These are phyloP conservation scores for Panopea generosa DNA, from an alignment of 2,888 invertebrate genomes.

Conservation along the genomic window DNA sequence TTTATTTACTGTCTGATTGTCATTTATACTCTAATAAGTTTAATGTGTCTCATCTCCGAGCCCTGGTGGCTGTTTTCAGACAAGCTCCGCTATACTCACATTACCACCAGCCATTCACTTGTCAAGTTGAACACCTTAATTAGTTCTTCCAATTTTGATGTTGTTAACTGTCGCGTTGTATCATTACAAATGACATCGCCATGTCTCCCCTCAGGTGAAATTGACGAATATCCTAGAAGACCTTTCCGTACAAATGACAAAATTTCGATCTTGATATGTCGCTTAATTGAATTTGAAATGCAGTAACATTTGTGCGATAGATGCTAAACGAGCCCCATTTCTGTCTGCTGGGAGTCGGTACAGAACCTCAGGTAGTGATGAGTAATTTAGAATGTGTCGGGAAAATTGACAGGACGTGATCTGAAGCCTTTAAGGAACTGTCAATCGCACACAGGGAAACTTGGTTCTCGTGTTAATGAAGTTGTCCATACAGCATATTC, in stretches of 20 bases:
- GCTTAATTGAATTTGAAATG: slow-evolving; percentile 47
- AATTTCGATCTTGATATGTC: slow-evolving; percentile 38
- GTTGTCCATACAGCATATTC: slow-evolving; percentile 25
- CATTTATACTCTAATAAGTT: background rate
- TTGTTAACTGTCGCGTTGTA: slow-evolving; percentile 54
- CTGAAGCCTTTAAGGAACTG: slow-evolving; percentile 51
- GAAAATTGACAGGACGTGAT: slow-evolving; percentile 56
- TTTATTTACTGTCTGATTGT: no score
- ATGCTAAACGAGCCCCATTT: slow-evolving; percentile 10
- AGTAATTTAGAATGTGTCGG: slow-evolving; percentile 60
- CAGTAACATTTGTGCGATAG: slow-evolving; percentile 18
- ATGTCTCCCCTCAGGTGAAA: slow-evolving; percentile 43
- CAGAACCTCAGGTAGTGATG: slow-evolving; percentile 54
- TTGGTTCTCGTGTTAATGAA: slow-evolving; percentile 55
- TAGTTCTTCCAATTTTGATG: slow-evolving; percentile 51
- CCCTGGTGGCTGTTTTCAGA: slow-evolving; percentile 25
- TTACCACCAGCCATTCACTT: slow-evolving; percentile 29
- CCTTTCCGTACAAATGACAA: slow-evolving; percentile 46
- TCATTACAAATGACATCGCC: slow-evolving; percentile 51
- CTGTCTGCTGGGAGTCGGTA: slow-evolving; percentile 42
- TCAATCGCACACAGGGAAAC: slow-evolving; percentile 45
- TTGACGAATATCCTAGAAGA: slow-evolving; percentile 30
- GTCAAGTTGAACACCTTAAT: slow-evolving; percentile 53
- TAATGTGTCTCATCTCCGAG: background rate
- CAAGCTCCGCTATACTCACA: slow-evolving; percentile 24